phyloP scores from a whole-genome alignment of 2,113 vertebrate genomes.

The Geococcyx californianus region DNA sequence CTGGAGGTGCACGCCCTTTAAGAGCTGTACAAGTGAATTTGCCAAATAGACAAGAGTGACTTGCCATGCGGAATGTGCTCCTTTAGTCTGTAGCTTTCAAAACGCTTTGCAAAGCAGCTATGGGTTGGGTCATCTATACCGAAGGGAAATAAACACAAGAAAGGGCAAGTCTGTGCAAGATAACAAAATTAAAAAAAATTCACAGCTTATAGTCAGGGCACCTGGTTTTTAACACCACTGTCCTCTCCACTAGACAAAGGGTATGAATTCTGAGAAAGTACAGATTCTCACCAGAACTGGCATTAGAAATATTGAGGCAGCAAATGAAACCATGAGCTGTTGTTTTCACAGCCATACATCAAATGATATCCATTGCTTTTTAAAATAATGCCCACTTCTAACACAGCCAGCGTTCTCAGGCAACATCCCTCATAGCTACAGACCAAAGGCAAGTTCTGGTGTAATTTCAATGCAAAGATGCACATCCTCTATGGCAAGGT shows the following conservation, averaged over 20 bases:
- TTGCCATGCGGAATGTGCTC: not conserved
- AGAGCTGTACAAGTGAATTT: not conserved
- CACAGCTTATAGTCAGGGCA: not conserved
- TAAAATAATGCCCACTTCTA: not conserved
- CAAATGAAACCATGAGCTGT: not conserved
- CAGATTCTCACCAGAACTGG: not conserved
- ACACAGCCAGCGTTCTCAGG: not conserved
- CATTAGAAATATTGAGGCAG: not conserved
- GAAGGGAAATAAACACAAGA: not conserved
- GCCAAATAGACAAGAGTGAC: too few relatives aligned
- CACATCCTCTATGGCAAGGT: not conserved
- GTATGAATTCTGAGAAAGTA: not conserved
- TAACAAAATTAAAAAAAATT: not conserved
- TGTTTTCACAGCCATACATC: not conserved
- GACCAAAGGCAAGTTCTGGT: not conserved
- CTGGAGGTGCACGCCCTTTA: fast-evolving
- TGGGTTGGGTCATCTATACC: too few relatives aligned
- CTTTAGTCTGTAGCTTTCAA: not conserved
- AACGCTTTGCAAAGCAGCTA: not conserved
- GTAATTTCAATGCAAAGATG: not conserved
- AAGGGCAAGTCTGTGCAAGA: not conserved
- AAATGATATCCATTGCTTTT: not conserved
- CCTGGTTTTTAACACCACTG: not conserved
- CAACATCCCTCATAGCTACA: not conserved
- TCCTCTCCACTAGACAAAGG: not conserved